A percentile compares a stretch with the other conserved stretches of the same genome.
Evolutionary conservation across 2,113 vertebrate species (phyloP).

Genomic region (Trematomus loennbergii): DNA sequence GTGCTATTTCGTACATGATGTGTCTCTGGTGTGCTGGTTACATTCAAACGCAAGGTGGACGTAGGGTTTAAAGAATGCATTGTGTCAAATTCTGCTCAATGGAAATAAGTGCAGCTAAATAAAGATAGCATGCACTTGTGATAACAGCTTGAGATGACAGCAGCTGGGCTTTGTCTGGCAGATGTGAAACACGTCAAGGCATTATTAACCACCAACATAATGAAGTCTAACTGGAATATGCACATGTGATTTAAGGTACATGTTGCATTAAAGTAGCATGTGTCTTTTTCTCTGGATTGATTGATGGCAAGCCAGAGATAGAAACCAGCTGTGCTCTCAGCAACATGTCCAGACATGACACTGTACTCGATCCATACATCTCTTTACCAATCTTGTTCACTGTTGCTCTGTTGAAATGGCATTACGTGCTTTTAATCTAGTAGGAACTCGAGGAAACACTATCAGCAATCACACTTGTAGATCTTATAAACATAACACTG

Average conservation of each 20-base stretch:
- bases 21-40: background rate
- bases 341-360: constrained; percentile 61
- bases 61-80: rapidly evolving
- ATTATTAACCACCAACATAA: background rate
- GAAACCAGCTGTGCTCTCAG: constrained; percentile 41
- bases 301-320: background rate
- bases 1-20: constrained; percentile 14
- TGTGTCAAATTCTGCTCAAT: background rate
- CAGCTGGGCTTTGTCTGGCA: constrained; percentile 65
- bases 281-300: background rate
- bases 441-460: background rate
- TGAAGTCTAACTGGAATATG: no score
- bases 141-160: constrained; percentile 34
- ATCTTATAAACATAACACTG: constrained; percentile 17
- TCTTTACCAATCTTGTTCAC: background rate
- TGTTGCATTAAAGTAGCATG: background rate
- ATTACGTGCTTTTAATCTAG: background rate
- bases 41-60: background rate
- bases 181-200: background rate
- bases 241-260: background rate
- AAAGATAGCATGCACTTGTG: background rate
- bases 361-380: background rate
- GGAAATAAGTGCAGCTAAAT: background rate
- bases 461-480: background rate
- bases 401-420: no score